These are phyloP conservation scores for Dorcus hopei DNA, from an alignment of 2,888 invertebrate species.

Conservation along the genomic window DNA sequence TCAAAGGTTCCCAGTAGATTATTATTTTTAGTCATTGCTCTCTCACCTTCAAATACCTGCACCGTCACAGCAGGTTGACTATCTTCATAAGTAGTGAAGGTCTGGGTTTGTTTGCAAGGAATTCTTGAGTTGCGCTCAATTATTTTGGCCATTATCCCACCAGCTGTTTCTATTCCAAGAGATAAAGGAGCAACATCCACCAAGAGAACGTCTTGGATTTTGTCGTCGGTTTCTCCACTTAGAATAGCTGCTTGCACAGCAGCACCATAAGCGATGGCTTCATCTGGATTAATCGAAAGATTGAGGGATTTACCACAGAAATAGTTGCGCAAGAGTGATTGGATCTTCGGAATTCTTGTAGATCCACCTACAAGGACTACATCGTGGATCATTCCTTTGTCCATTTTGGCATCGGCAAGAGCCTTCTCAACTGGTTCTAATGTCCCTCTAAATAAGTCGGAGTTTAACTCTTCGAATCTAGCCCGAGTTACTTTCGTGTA, in stretches of 20 bases:
- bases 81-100: slow-evolving; percentile 66
- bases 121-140: slow-evolving; percentile 58
- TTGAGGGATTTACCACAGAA: slow-evolving; percentile 58
- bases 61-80: slow-evolving; percentile 63
- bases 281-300: slow-evolving; percentile 45
- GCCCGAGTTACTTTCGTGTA: slow-evolving; percentile 71
- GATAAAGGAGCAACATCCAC: slow-evolving; percentile 69
- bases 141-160: slow-evolving; percentile 70
- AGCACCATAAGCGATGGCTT: slow-evolving; percentile 46
- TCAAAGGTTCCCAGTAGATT: slow-evolving; percentile 66
- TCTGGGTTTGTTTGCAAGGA: slow-evolving; percentile 56
- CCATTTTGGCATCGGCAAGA: slow-evolving; percentile 71
- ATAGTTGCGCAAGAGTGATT: slow-evolving; percentile 69
- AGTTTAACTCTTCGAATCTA: slow-evolving; percentile 72
- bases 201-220: slow-evolving; percentile 70
- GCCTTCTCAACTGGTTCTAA: slow-evolving; percentile 72
- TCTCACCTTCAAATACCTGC: slow-evolving; percentile 66
- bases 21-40: slow-evolving; percentile 80
- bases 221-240: slow-evolving; percentile 56
- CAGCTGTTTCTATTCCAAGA: slow-evolving; percentile 75
- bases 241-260: slow-evolving; percentile 44
- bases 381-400: slow-evolving; percentile 72
- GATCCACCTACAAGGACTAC: slow-evolving; percentile 81
- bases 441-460: slow-evolving; percentile 68
- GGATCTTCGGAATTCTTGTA: slow-evolving; percentile 76